Base-by-base conservation (phyloP, 2,113 vertebrate genomes). In the Thomomys bottae region DNA sequence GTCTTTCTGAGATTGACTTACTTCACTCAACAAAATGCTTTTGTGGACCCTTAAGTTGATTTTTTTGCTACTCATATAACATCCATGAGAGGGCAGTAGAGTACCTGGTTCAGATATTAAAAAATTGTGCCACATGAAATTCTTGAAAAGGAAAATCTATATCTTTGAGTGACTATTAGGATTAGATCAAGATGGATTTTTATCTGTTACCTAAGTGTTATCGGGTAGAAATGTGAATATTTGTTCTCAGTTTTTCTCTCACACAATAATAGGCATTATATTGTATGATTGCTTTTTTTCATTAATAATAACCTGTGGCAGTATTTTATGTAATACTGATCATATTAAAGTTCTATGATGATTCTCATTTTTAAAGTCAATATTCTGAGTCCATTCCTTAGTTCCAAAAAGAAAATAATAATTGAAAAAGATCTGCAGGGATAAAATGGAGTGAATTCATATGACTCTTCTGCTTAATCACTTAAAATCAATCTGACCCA, bases 11-110 rank as follows among this genome's bases (percentile, higher is more conserved):
- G 49, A 54, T 15, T 54, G 49, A 54, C 11, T 45, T 45, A 11
- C 49, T 54, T 54, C 49, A 14, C 49, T 77, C 63, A 94, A 34
- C 76, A 83, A 71, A 38, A 70, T 72, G 1, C 4, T 73, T 72
- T 64, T 76, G 36, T 81, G 92, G 0, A 36, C 26, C 30, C 14
- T 87, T 15, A 49, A 87, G 11, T 21, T 8, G 36, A 45, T 36
- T 49, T 90, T 79, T 64, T n/a, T 97, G 96, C 92, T 64, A 88
- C 40, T 81, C 91, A 34, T n/a, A 45, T 2, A 2, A 21, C 90
- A 72, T 95, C 97, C 98, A 96, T 95, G 72, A 86, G 98, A 97
- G 97, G 97, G 97, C 97, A 96, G 97, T 97, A 95, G n/a, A 94
- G 92, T 73, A 92, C 76, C 64, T 76, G 15, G 20, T 95, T 96